Evolutionary conservation across 92 coral and sea anemone genomes (phyloP).

Genomic region (Epizoanthus scotinus): DNA sequence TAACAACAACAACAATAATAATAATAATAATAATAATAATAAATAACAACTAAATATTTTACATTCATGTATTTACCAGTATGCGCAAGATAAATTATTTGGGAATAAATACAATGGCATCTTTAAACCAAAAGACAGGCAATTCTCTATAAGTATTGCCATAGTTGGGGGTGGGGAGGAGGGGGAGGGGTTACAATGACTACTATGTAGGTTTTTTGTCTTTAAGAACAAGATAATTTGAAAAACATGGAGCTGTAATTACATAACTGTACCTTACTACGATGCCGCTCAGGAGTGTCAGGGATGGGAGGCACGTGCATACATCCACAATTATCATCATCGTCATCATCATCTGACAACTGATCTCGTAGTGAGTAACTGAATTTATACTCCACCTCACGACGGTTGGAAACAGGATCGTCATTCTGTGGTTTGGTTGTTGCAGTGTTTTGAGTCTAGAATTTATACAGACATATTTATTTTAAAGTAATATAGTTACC

Average conservation of each 20-base stretch:
- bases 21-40: neutral
- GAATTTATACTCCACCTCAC: constrained; percentile 62
- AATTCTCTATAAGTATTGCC: too few species aligned
- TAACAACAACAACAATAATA: neutral
- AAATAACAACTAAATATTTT: too few species aligned
- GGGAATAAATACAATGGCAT: too few species aligned
- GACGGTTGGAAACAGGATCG: constrained; percentile 18
- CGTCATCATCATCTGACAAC: constrained; percentile 65
- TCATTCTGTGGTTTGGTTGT: constrained; percentile 1
- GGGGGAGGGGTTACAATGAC: too few species aligned
- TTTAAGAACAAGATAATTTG: too few species aligned
- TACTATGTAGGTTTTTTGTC: too few species aligned
- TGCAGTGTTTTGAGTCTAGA: constrained; percentile 19
- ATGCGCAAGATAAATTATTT: too few species aligned
- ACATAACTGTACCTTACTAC: constrained; percentile 80
- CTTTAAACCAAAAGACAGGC: neutral
- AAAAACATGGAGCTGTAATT: too few species aligned
- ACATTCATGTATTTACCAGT: too few species aligned
- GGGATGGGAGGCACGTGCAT: constrained; percentile 79
- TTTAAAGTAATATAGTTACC: neutral
- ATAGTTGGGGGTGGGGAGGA: too few species aligned
- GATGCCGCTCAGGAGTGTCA: constrained; percentile 73
- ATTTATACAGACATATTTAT: neutral
- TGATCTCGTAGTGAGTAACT: constrained; percentile 73
- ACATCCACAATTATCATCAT: constrained; percentile 66